Evolutionary conservation across 2,888 invertebrate genomes (phyloP).

Genomic region (Pyrochroa serraticornis): DNA sequence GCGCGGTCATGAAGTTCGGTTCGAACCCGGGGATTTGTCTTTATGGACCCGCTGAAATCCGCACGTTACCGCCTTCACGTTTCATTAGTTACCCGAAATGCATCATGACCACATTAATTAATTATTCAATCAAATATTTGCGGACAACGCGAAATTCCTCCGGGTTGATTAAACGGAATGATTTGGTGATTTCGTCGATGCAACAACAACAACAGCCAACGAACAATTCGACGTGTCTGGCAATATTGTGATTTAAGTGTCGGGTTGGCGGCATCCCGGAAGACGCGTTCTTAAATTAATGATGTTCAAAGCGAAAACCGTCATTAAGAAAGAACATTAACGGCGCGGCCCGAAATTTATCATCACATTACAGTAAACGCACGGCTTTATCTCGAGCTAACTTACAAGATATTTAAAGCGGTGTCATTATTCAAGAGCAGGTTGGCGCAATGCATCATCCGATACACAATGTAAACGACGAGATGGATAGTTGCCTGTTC

Average conservation of each 20-base stretch:
- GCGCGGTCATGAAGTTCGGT: too few relatives aligned
- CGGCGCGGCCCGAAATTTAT: conserved; percentile 41
- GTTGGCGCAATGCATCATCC: conserved; percentile 49
- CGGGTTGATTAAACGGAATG: conserved; percentile 18
- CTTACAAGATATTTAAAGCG: conserved; percentile 49
- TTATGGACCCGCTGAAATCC: too few relatives aligned
- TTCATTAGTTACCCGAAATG: too few relatives aligned
- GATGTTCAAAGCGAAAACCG: conserved; percentile 24
- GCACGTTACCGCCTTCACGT: too few relatives aligned
- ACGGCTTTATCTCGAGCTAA: conserved; percentile 41
- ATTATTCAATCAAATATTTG: conserved; percentile 19
- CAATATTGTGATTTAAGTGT: not conserved
- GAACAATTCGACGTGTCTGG: conserved; percentile 9
- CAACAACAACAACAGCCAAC: too few relatives aligned
- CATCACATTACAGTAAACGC: conserved; percentile 40
- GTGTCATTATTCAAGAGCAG: conserved; percentile 48
- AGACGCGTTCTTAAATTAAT: conserved; percentile 12
- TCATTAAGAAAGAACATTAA: conserved; percentile 45
- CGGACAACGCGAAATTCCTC: conserved; percentile 4
- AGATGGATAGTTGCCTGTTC: conserved; percentile 30
- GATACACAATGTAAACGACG: conserved; percentile 31
- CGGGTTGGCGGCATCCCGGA: too few relatives aligned
- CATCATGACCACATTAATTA: not conserved
- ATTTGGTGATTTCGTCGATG: not conserved
- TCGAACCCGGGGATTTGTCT: too few relatives aligned